Evolutionary conservation across 2,888 invertebrate species (phyloP), one percentile per base, ranked within the genome.

Genomic region (Macaria notata): DNA sequence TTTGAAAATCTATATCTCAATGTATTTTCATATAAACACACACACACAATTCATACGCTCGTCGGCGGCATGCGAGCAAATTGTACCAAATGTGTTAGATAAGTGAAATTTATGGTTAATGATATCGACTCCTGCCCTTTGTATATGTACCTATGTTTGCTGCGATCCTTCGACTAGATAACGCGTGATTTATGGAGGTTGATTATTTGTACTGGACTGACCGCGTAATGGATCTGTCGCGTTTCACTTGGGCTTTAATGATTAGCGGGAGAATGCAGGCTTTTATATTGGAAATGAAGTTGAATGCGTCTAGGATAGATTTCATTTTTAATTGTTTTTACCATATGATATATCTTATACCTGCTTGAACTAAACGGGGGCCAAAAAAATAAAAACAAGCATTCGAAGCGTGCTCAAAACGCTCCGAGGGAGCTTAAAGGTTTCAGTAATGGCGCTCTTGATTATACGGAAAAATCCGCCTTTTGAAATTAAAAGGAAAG

Each of bases 91-190:
- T 79, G 81, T 79, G 71, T 68, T 70, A 84, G 86, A 86, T 86
- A 86, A 84, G 80, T 84, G 78, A 76, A 84, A 86, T 86, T 86
- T 86, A 86, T 86, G 86, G 80, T 79, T 80, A 84, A 84, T 79
- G 83, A 84, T 84, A 84, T 81, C 84, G 83, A 84, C 84, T 85
- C 72, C 69, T 80, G 81, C 74, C 85, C 84, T 78, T 80, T 77
- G 73, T 79, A 83, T 77, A 79, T 84, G 75, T n/a, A n/a, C n/a
- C n/a, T n/a, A n/a, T 80, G 82, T 85, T 83, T 82, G 82, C 72
- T 83, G 81, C 78, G 83, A 84, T 84, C 76, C 72, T 74, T 74
- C 68, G 71, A 71, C 70, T 65, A 78, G 84, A 85, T 85, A 83
- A 62, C 59, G 30, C 9, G 52, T 71, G 75, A 84, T 84, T 84